Conservation (phyloP, 2,797 vertebrate genomes). For the Dipus sagitta region DNA sequence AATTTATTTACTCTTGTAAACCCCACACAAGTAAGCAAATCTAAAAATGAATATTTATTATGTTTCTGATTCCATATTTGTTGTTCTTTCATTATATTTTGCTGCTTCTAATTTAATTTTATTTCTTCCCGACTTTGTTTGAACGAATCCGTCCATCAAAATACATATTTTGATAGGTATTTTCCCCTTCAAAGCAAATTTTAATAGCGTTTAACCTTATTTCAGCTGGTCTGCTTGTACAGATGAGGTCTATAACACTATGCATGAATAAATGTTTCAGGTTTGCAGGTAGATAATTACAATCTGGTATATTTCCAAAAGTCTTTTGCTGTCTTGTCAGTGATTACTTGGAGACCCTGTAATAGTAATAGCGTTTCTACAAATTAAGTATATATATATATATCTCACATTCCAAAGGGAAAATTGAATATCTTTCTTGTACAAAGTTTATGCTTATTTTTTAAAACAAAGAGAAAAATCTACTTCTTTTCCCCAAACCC, state of each 20-base stretch:
- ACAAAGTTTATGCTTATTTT: not conserved
- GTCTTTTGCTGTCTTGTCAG: not conserved
- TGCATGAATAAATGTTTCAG: slow-evolving; percentile 75
- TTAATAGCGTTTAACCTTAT: slow-evolving; percentile 45
- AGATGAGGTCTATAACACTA: slow-evolving; percentile 78
- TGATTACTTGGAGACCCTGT: slow-evolving; percentile 47
- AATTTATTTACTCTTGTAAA: not conserved
- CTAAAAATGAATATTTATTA: slow-evolving; percentile 3
- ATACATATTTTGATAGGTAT: not conserved
- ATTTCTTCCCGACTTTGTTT: not conserved
- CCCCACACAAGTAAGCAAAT: not conserved
- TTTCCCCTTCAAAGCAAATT: slow-evolving; percentile 52
- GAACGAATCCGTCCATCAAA: not conserved
- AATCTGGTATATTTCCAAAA: slow-evolving; percentile 69
- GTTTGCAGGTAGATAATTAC: slow-evolving; percentile 82
- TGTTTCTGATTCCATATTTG: not conserved
- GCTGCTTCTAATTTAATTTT: not conserved
- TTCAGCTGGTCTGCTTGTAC: slow-evolving; percentile 21
- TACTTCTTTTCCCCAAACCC: not conserved
- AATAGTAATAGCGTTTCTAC: slow-evolving; percentile 5
- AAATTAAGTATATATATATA: slow-evolving; percentile 32
- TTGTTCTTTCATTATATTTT: not conserved
- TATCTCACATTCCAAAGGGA: not conserved
- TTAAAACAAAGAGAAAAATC: not conserved
- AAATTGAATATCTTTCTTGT: not conserved